Base-by-base conservation (phyloP, 2,113 vertebrate genomes). In the Erpornis zantholeuca region DNA sequence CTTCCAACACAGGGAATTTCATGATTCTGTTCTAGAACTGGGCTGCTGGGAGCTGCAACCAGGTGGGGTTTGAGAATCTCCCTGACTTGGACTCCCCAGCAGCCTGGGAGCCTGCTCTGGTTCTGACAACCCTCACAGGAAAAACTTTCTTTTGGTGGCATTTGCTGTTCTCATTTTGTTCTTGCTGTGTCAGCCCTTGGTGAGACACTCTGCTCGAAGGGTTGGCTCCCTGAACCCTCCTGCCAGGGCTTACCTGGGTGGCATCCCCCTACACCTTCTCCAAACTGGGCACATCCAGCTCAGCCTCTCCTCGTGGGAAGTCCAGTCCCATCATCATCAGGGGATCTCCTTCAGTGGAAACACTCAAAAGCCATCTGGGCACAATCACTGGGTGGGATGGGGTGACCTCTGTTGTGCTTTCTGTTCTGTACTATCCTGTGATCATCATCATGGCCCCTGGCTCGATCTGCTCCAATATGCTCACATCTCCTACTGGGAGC, bases 171-270 rank as follows among this genome's bases (percentile, higher is more conserved):
- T 64, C 1, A 0, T 18, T 60, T 56, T 54, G 38, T 70, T 44
- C 24, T 65, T 1, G 0, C 40, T 11, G 21, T 35, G 50, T 57
- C 1, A 1, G n/a, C 35, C 36, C 12, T 82, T 77, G 27, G 2
- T 2, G 20, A 45, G 35, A 9, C 22, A 6, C 27, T 36, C 20
- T 54, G 38, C 76, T 53, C 4, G 0, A 29, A 53, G 36, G 11
- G 24, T 53, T 16, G 18, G 47, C 7, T 63, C 11, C 28, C 42
- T 3, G 7, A 27, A 15, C 11, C 56, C 11, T 66, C 25, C 47
- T 11, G 12, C 12, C 19, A n/a, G 24, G 21, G 28, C 64, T 72
- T 15, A 3, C 21, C 1, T 11, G 4, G 42, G 24, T 69, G 35
- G 21, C 25, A 28, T 50, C 23, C 7, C 11, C 10, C 38, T 31